Evolutionary conservation across 1,140 invertebrate genomes (phyloP), one percentile per base, ranked within the genome.

Genomic region (Drosophila mauritiana): DNA sequence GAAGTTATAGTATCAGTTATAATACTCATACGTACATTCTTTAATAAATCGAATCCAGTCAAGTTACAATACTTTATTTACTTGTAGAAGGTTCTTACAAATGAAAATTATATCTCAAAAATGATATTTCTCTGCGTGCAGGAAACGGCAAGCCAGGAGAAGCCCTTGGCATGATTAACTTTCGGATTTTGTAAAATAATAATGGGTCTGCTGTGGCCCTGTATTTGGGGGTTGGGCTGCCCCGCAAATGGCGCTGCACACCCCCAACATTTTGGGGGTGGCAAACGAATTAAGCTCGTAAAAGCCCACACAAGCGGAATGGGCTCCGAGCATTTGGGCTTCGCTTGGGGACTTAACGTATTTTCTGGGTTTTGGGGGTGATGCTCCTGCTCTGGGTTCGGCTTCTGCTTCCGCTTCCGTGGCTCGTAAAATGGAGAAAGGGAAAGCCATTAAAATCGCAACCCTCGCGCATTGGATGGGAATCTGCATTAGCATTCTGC

Each of bases 161-260:
- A 27, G 75, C 53, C 73, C 83, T 89, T 80, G 59, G 77, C 89
- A 73, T 80, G 84, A 89, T 88, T 88, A 89, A 84, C 84, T 88
- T 88, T 88, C 55, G 84, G 80, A 89, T 88, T 88, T 88, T 89
- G 76, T 89, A 80, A 84, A 89, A 88, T 89, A 77, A 78, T 80
- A 88, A 88, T 89, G 79, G 79, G 15, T 70, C 46, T 46, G 45
- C 53, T 61, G 70, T 48, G 52, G 48, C 17, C 34, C 53, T n/a
- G 31, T 20, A 10, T 46, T 42, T 45, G 43, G 51, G 54, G 61
- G 57, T 49, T 67, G 52, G 45, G 54, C 42, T 61, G 40, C 58
- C 58, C 54, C 53, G 83, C 64, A 88, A 88, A 88, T 88, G 76
- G 79, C 83, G 79, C 51, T 54, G 64, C 59, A 67, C 57, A 83